Percentiles rank a stretch among this genome's conserved stretches.
phyloP scores from a whole-genome alignment of 2,113 vertebrate species.

The Myodes glareolus region DNA sequence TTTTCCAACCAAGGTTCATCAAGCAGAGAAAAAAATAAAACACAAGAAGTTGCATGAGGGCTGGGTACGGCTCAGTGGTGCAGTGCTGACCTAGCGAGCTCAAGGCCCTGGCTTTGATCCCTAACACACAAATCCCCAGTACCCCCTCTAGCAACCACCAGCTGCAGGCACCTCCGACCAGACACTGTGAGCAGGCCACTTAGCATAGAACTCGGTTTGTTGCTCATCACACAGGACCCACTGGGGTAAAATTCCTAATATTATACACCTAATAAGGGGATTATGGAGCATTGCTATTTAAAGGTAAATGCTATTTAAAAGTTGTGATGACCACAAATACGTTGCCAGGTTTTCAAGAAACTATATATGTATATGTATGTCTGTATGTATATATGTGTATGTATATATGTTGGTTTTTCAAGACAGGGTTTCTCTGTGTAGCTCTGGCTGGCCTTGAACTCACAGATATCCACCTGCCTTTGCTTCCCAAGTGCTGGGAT shows the following conservation, averaged over 20 bases:
- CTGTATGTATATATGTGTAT: background rate
- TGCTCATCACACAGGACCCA: background rate
- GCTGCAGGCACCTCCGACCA: background rate
- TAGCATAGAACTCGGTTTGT: constrained; percentile 13
- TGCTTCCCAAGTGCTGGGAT: background rate
- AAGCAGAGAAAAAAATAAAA: background rate
- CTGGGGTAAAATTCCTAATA: constrained; percentile 18
- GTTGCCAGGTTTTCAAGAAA: constrained; percentile 40
- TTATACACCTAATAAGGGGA: background rate
- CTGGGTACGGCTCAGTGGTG: background rate
- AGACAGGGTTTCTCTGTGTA: background rate
- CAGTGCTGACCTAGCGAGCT: background rate
- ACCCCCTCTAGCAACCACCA: background rate
- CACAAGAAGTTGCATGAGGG: background rate
- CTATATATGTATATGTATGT: background rate
- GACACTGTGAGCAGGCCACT: background rate
- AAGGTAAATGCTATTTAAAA: constrained; percentile 58
- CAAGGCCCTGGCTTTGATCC: background rate
- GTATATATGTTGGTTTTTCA: background rate
- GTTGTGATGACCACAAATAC: background rate
- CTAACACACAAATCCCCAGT: background rate
- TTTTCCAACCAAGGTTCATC: background rate
- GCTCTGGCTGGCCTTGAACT: background rate
- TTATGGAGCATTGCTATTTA: constrained; percentile 45
- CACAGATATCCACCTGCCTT: background rate